Conservation (phyloP, 2,888 invertebrate genomes). For the Leuctra nigra region DNA sequence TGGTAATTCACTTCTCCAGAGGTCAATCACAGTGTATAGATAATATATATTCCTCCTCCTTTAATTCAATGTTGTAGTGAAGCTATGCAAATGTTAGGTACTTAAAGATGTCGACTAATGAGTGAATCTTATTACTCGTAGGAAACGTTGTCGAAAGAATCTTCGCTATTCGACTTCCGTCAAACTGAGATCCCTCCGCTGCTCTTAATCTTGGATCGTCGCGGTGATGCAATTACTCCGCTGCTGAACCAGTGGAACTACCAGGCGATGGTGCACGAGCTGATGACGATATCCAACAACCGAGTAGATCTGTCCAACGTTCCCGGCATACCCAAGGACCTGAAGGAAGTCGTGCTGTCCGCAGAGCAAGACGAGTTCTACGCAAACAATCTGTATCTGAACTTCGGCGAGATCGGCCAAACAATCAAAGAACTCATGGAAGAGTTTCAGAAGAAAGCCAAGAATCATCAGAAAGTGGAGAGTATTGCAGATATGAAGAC, state of each 20-base stretch:
- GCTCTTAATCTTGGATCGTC: conserved; percentile 83
- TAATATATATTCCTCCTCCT: conserved; percentile 11
- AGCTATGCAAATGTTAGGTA: too few species aligned
- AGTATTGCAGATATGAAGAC: conserved; percentile 98
- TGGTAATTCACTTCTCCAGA: neutral
- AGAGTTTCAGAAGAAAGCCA: conserved; percentile 92
- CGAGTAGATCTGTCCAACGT: conserved; percentile 83
- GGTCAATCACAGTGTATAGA: neutral
- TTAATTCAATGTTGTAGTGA: too few species aligned
- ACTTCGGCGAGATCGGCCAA: conserved; percentile 98
- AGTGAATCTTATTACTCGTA: too few species aligned
- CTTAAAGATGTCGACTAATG: too few species aligned
- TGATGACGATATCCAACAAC: conserved; percentile 88
- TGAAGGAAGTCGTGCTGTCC: conserved; percentile 87
- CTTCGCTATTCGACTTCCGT: conserved; percentile 80
- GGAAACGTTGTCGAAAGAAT: conserved; percentile 82
- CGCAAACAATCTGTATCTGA: conserved; percentile 53
- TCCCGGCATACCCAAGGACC: conserved; percentile 79
- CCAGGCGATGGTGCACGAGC: conserved; percentile 99
- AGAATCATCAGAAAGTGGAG: conserved; percentile 95
- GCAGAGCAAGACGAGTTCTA: conserved; percentile 98
- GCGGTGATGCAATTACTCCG: conserved; percentile 94
- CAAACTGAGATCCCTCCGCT: conserved; percentile 61
- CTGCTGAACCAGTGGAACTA: conserved; percentile 97
- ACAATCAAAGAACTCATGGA: conserved; percentile 97